Conservation (phyloP, 2,113 vertebrate species). For the Herpailurus yagouaroundi region DNA sequence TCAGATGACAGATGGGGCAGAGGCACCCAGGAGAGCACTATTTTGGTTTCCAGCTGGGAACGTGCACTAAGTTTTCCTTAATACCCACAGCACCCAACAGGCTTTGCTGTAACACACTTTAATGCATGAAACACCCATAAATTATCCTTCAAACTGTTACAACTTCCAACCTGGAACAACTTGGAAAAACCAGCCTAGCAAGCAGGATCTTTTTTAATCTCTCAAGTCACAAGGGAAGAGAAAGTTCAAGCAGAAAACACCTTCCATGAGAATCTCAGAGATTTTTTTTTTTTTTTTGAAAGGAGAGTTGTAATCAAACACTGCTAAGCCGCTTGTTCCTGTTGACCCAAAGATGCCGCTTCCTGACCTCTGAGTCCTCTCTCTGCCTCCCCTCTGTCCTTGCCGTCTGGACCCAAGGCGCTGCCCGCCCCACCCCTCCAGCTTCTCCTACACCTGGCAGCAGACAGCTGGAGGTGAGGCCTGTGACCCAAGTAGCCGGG, state of each 20-base stretch:
- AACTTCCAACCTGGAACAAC: constrained; percentile 75
- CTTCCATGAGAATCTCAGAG: constrained; percentile 46
- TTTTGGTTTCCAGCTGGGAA: constrained; percentile 77
- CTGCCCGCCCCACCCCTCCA: background rate
- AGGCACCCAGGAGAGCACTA: constrained; percentile 61
- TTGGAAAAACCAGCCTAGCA: constrained; percentile 82
- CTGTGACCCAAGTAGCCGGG: background rate
- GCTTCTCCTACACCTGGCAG: constrained; percentile 46
- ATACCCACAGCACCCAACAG: constrained; percentile 77
- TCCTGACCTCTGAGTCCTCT: background rate
- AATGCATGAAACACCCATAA: constrained; percentile 77
- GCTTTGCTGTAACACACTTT: constrained; percentile 71
- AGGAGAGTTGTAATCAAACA: background rate
- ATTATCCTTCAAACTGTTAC: constrained; percentile 75
- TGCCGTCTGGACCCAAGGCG: background rate
- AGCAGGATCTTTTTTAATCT: constrained; percentile 72
- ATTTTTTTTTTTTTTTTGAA: background rate
- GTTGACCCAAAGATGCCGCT: background rate
- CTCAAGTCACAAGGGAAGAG: constrained; percentile 59
- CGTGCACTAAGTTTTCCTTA: constrained; percentile 73
- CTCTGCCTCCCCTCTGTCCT: background rate
- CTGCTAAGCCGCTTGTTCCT: background rate
- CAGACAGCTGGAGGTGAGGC: background rate
- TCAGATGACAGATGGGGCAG: constrained; percentile 61
- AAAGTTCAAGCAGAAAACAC: constrained; percentile 73